Conservation (phyloP, 1,140 invertebrate species). For the Monomorium pharaonis region DNA sequence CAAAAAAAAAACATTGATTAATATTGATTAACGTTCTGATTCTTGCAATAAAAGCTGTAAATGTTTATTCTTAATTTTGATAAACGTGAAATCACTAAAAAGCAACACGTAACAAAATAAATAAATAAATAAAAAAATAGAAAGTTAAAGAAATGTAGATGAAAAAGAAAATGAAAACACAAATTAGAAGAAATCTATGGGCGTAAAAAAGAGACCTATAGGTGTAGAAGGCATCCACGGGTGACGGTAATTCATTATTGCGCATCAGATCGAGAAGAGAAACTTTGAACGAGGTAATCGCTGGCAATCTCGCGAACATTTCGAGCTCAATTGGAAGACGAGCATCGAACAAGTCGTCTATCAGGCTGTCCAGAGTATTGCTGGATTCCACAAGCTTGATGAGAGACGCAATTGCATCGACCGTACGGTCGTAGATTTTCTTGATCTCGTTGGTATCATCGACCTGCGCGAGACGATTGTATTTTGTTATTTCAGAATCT, state of each 20-base stretch:
- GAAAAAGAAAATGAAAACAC: no score
- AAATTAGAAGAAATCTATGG: background rate
- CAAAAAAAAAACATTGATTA: background rate
- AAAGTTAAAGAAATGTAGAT: no score
- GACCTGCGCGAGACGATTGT: slow-evolving; percentile 75
- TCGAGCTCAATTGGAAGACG: slow-evolving; percentile 80
- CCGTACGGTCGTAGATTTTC: slow-evolving; percentile 84
- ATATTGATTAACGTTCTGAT: background rate
- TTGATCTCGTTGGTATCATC: slow-evolving; percentile 86
- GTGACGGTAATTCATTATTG: slow-evolving; percentile 86
- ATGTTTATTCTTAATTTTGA: background rate
- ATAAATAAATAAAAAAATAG: background rate
- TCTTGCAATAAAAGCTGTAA: background rate
- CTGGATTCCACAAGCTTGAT: slow-evolving; percentile 76
- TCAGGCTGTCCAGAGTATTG: slow-evolving; percentile 68
- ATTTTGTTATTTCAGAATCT: background rate
- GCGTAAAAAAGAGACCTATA: slow-evolving; percentile 82
- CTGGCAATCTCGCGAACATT: slow-evolving; percentile 82
- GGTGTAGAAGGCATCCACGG: slow-evolving; percentile 83
- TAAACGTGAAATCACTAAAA: background rate
- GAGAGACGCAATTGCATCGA: slow-evolving; percentile 84
- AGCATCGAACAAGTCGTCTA: slow-evolving; percentile 71
- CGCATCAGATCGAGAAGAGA: slow-evolving; percentile 87
- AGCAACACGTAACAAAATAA: background rate
- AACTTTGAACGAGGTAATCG: slow-evolving; percentile 83